Base-by-base conservation (phyloP, 1,140 invertebrate genomes). In the Drosophila murphyi region DNA sequence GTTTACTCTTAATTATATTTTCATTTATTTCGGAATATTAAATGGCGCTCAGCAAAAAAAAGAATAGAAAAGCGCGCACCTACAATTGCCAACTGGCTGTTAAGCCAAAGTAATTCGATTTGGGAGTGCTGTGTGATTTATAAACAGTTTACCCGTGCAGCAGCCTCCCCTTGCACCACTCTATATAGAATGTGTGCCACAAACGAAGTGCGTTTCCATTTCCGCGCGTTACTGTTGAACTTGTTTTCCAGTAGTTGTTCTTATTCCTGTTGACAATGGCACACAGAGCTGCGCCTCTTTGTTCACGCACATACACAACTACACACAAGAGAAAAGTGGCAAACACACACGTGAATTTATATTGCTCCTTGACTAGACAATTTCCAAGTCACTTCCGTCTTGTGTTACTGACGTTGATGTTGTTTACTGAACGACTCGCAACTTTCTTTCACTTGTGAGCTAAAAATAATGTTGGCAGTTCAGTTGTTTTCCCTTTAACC, bases 171-270 rank as follows among this genome's bases (percentile, higher is more conserved):
- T 60, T 4, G 8, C 32, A 32, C 2, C 4, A 12, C 5, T 32
- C 48, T 12, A n/a, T 20, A 20, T 20, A 20, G 20, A 20, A 20
- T 20, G 20, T 20, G 62, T 86, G 12, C 12, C 12, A 12, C 12
- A 12, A 12, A 12, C 12, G 12, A 12, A 12, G 12, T 12, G 82
- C 74, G 86, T 68, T 86, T 74, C 78, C 75, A 85, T 86, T 81
- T 86, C 78, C 82, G 43, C 56, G 35, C 5, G 31, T 47, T 64
- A 65, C 41, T 39, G 77, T 57, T 54, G 57, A 20, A 20, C 63
- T 41, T 43, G 20, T 50, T 8, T 35, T 54, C 47, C 39, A 29
- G 54, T 29, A 32, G 39, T 47, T 47, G 37, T 12, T 56, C 3
- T 45, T 51, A 2, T 8, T 50, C 4, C 4, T 34, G 60, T 31